Percentiles rank a stretch among this genome's conserved stretches.
phyloP scores from a whole-genome alignment of 2,797 vertebrate genomes.

The Tolypeutes matacus region DNA sequence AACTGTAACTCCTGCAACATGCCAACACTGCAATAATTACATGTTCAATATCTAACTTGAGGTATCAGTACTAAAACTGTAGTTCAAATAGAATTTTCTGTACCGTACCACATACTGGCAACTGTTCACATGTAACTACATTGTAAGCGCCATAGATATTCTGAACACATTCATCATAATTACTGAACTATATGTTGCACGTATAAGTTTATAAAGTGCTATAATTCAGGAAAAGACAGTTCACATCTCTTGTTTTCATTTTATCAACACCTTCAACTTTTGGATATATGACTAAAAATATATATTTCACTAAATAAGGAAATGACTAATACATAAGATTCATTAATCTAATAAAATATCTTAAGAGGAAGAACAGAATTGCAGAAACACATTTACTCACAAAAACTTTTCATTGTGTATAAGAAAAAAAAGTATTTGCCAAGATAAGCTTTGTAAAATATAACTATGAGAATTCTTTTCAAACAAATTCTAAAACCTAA shows the following conservation, averaged over 20 bases:
- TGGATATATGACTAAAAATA: neutral
- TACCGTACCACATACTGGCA: neutral
- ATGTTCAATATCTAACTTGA: slow-evolving; percentile 53
- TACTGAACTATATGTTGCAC: neutral
- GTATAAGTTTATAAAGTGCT: neutral
- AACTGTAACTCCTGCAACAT: slow-evolving; percentile 27
- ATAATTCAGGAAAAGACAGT: neutral
- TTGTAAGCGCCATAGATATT: neutral
- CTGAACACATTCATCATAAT: neutral
- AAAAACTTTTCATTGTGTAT: neutral
- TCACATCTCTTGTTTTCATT: neutral
- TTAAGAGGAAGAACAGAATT: neutral
- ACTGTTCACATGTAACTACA: neutral
- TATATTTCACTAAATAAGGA: neutral
- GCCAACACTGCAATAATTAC: slow-evolving; percentile 71
- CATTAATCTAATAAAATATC: neutral
- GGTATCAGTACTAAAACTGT: slow-evolving; percentile 42
- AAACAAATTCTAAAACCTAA: neutral
- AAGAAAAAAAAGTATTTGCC: neutral
- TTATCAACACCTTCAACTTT: neutral
- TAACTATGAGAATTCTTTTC: neutral
- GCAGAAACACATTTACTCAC: neutral
- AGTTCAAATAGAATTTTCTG: slow-evolving; percentile 55
- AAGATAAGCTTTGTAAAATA: neutral
- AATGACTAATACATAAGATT: neutral